These are phyloP conservation scores for Cavia aperea DNA, from an alignment of 2,113 vertebrate genomes.

Conservation along the genomic window DNA sequence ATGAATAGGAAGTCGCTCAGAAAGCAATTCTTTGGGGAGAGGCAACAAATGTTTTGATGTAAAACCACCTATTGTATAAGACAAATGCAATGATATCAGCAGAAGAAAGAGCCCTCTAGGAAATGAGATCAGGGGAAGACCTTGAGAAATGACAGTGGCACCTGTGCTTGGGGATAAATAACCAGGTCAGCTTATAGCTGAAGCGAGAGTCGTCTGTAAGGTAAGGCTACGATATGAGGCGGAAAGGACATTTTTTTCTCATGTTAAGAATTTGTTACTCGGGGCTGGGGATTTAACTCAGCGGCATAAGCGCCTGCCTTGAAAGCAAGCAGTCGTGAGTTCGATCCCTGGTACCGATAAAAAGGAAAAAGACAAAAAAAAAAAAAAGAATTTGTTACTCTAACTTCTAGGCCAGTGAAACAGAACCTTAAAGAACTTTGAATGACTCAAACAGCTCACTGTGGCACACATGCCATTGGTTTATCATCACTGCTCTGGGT, in stretches of 20 bases:
- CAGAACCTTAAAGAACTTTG: not conserved
- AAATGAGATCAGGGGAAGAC: not conserved
- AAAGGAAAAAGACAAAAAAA: no score
- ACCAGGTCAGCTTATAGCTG: not conserved
- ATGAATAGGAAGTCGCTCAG: not conserved
- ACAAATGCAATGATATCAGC: not conserved
- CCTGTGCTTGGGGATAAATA: not conserved
- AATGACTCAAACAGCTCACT: not conserved
- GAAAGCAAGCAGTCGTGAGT: no score
- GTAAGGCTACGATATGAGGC: not conserved
- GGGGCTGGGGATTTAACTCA: no score
- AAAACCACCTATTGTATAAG: not conserved
- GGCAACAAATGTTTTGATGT: not conserved
- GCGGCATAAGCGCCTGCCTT: no score
- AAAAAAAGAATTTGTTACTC: not conserved
- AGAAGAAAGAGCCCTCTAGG: not conserved
- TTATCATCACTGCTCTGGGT: not conserved
- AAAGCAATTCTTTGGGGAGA: not conserved
- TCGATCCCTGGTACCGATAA: no score
- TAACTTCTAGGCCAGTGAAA: not conserved
- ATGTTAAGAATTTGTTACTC: not conserved
- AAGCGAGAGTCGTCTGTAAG: not conserved
- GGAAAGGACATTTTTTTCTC: not conserved
- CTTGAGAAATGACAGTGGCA: not conserved
- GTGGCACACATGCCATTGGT: not conserved